A percentile compares a stretch with the other conserved stretches of the same genome.
These are phyloP conservation scores for Lipotes vexillifer DNA, from an alignment of 2,113 vertebrate species.

Conservation along the genomic window DNA sequence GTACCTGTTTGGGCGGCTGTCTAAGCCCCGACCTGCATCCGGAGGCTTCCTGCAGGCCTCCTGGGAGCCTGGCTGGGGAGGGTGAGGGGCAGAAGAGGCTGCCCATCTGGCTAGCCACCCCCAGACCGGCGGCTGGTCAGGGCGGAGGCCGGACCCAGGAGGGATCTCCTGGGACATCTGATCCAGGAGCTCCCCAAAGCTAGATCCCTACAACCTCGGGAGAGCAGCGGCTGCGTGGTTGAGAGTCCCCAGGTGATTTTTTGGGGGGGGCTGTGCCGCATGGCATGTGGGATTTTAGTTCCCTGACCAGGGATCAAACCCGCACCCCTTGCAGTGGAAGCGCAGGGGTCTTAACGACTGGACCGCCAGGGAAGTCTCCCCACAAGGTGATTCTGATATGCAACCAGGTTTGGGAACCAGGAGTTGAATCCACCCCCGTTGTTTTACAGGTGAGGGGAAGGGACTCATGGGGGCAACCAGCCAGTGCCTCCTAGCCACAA, in stretches of 20 bases:
- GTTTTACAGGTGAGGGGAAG: neutral
- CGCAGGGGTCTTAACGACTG: no score
- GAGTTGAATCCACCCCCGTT: neutral
- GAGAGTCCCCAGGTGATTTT: neutral
- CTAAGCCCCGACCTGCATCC: slow-evolving; percentile 78
- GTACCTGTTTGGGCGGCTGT: slow-evolving; percentile 84
- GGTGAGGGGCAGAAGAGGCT: slow-evolving; percentile 46
- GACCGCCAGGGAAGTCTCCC: no score
- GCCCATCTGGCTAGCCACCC: neutral
- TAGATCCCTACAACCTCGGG: neutral
- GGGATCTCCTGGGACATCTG: neutral
- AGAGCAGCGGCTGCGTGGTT: neutral
- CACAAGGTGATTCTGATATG: neutral
- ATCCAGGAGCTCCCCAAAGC: neutral
- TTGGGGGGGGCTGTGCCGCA: no score
- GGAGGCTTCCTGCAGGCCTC: slow-evolving; percentile 69
- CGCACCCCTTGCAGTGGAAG: no score
- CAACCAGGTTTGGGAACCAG: neutral
- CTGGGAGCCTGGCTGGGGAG: slow-evolving; percentile 47
- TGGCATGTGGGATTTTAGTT: no score
- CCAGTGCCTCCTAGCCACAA: neutral
- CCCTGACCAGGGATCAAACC: no score
- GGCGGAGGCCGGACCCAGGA: neutral
- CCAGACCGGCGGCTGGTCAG: neutral
- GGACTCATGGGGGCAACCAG: neutral